Evolutionary conservation across 2,888 invertebrate genomes (phyloP).

Genomic region (Tiphia femorata): DNA sequence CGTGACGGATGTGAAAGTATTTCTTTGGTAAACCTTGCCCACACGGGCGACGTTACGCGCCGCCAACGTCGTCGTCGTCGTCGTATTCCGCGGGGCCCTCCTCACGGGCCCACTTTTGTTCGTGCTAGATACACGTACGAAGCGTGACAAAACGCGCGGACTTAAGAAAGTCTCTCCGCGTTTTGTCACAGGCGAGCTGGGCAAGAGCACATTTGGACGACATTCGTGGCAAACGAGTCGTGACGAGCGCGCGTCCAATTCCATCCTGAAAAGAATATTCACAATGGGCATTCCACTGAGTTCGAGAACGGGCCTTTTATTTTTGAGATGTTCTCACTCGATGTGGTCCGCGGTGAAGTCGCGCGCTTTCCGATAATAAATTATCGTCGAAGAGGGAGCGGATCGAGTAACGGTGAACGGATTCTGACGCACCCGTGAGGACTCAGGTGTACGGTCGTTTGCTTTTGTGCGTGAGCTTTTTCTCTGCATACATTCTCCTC

Average conservation of each 20-base stretch:
- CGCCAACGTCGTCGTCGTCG: background rate
- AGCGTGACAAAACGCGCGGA: conserved; percentile 44
- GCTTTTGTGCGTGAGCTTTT: background rate
- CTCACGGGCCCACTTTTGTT: conserved; percentile 21
- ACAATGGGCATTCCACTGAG: conserved; percentile 41
- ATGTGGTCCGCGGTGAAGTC: no score
- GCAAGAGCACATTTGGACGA: conserved; percentile 38
- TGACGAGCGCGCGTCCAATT: conserved; percentile 36
- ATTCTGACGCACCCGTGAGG: no score
- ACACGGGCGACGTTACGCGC: conserved; percentile 6
- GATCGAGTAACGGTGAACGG: conserved; percentile 20
- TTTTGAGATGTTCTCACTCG: conserved; percentile 32
- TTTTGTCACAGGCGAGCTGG: conserved; percentile 41
- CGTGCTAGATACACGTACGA: conserved; percentile 15
- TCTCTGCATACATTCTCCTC: background rate
- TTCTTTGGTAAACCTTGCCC: conserved; percentile 14
- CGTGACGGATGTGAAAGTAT: conserved; percentile 14
- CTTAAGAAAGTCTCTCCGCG: conserved; percentile 34
- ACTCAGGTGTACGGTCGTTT: no score
- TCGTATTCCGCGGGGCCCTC: conserved; percentile 13
- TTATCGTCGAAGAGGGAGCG: conserved; percentile 23
- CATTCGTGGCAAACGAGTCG: conserved; percentile 49
- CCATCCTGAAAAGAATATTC: conserved; percentile 42
- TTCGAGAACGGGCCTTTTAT: conserved; percentile 37
- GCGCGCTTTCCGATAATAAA: conserved; percentile 42